Conservation (phyloP, 2,888 invertebrate species). For the Drosophila kuntzei region DNA sequence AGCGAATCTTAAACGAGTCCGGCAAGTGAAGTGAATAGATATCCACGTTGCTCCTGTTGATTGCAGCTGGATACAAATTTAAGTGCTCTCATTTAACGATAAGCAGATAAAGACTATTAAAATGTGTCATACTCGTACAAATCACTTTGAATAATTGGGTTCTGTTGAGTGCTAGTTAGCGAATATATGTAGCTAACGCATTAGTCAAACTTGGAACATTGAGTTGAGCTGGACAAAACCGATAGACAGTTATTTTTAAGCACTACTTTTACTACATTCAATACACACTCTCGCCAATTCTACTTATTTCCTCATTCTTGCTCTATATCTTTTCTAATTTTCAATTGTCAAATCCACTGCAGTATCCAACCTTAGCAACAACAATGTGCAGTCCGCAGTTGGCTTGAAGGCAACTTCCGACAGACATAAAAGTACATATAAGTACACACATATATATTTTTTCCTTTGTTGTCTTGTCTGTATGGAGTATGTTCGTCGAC, state of each 20-base stretch:
- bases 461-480: neutral
- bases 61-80: neutral
- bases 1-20: too few relatives aligned
- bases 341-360: neutral
- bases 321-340: neutral
- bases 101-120: neutral
- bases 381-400: constrained; percentile 58
- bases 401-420: constrained; percentile 69
- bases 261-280: neutral
- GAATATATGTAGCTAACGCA: neutral
- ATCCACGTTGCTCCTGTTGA: too few relatives aligned
- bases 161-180: neutral
- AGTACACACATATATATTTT: constrained; percentile 63
- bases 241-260: neutral
- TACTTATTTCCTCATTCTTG: neutral
- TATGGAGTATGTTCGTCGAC: neutral
- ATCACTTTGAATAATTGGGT: neutral
- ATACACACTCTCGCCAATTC: neutral
- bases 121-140: neutral
- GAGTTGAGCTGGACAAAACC: neutral
- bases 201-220: neutral
- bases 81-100: neutral
- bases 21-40: too few relatives aligned
- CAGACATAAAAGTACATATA: constrained; percentile 68
- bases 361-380: constrained; percentile 48